Evolutionary conservation across 2,888 invertebrate genomes (phyloP).

Genomic region (Noctua comes): DNA sequence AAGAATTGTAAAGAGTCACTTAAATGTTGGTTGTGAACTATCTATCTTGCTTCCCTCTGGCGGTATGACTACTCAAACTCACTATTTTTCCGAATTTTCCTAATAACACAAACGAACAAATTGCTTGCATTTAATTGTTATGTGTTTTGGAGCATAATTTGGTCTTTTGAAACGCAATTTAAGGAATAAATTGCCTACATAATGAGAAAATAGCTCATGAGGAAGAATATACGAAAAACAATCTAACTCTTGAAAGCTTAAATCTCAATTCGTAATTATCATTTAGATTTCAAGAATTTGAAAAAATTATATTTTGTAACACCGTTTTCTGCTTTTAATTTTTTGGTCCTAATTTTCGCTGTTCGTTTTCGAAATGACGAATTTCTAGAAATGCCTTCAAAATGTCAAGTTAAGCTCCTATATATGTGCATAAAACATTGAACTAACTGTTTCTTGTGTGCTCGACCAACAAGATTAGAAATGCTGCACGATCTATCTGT

Average conservation of each 20-base stretch:
- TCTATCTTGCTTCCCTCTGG: conserved; percentile 83
- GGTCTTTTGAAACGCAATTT: conserved; percentile 52
- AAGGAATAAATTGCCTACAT: not conserved
- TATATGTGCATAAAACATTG: conserved; percentile 77
- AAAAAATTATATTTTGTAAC: not conserved
- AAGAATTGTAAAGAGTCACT: conserved; percentile 77
- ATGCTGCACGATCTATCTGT: conserved; percentile 82
- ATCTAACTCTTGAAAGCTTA: not conserved
- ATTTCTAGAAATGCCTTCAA: conserved; percentile 15
- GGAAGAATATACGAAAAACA: not conserved
- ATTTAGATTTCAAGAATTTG: not conserved
- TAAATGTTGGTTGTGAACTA: conserved; percentile 78
- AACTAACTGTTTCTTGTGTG: conserved; percentile 82
- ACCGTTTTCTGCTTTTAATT: not conserved
- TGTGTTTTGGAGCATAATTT: conserved; percentile 78
- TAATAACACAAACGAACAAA: conserved; percentile 75
- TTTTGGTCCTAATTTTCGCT: not conserved
- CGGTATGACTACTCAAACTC: conserved; percentile 71
- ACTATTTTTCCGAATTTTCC: conserved; percentile 77
- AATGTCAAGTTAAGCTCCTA: conserved; percentile 72
- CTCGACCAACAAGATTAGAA: conserved; percentile 86
- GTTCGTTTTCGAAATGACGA: too few species aligned
- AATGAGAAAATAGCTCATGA: not conserved
- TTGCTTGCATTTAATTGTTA: conserved; percentile 84
- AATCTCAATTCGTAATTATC: not conserved